Conservation (phyloP, 2,888 invertebrate species). For the Theodoxus fluviatilis region DNA sequence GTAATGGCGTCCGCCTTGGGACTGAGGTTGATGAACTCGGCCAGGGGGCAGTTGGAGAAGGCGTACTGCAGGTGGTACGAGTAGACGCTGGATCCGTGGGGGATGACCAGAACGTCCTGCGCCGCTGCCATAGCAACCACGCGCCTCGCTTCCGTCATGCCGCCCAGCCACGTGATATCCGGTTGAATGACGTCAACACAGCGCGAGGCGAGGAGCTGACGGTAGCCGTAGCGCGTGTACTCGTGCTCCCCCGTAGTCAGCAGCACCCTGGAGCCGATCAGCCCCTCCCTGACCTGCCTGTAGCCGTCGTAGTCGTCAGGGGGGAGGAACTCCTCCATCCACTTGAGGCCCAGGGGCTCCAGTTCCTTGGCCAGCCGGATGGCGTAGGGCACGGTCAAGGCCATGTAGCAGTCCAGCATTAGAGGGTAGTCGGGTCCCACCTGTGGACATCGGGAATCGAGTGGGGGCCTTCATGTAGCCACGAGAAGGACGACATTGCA, state of each 20-base stretch:
- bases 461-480: no score
- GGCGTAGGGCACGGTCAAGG: conserved; percentile 55
- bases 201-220: conserved; percentile 50
- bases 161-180: conserved; percentile 63
- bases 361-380: conserved; percentile 52
- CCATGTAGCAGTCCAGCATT: conserved; percentile 62
- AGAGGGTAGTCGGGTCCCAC: conserved; percentile 60
- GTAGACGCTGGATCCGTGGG: conserved; percentile 62
- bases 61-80: conserved; percentile 62
- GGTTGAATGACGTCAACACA: conserved; percentile 62
- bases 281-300: conserved; percentile 45
- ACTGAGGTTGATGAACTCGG: conserved; percentile 60
- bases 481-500: no score
- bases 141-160: conserved; percentile 59
- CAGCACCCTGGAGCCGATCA: conserved; percentile 49
- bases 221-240: conserved; percentile 60
- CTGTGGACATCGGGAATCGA: no score
- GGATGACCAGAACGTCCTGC: conserved; percentile 55
- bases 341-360: conserved; percentile 55
- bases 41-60: conserved; percentile 59
- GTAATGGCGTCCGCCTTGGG: conserved; percentile 52
- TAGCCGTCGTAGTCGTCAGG: conserved; percentile 60
- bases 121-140: conserved; percentile 61
- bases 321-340: conserved; percentile 62
- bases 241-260: conserved; percentile 62